phyloP scores from a whole-genome alignment of 2,888 invertebrate species.

The Lissocephala sabroskyi region DNA sequence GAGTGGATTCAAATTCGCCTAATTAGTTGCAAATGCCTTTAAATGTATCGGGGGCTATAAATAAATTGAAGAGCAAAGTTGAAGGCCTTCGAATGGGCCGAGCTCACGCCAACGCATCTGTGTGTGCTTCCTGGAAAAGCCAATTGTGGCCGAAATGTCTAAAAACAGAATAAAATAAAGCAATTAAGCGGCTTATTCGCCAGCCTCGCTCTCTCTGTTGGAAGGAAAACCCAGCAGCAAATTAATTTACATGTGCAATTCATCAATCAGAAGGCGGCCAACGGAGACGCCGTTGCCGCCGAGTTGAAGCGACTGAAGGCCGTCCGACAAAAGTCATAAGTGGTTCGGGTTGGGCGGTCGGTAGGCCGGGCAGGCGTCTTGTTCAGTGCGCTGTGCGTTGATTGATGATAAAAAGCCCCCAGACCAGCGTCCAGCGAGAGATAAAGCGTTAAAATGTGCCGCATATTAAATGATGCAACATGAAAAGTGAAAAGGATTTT shows the following conservation, averaged over 20 bases:
- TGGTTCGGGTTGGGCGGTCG: conserved; percentile 8
- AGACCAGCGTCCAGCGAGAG: conserved; percentile 42
- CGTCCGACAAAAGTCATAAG: conserved; percentile 49
- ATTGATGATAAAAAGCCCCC: conserved; percentile 59
- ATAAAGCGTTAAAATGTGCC: conserved; percentile 59
- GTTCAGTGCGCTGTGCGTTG: conserved; percentile 47
- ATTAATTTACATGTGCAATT: conserved; percentile 66
- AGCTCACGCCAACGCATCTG: background rate
- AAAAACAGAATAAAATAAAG: conserved; percentile 43
- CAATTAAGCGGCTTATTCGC: conserved; percentile 64
- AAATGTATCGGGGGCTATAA: conserved; percentile 57
- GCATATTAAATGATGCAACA: conserved; percentile 66
- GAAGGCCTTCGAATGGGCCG: background rate
- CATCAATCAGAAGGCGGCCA: conserved; percentile 56
- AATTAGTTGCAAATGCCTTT: conserved; percentile 48
- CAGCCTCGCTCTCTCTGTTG: conserved; percentile 17
- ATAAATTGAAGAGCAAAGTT: background rate
- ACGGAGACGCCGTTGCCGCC: too few relatives aligned
- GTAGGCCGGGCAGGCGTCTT: conserved; percentile 10
- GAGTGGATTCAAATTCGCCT: too few relatives aligned
- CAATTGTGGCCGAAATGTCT: conserved; percentile 21
- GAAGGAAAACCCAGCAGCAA: conserved; percentile 25
- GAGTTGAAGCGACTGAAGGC: background rate
- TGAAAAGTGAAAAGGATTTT: conserved; percentile 46
- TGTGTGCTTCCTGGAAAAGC: conserved; percentile 16